Base-by-base conservation (phyloP, 2,888 invertebrate genomes). In the Acleris cristana region DNA sequence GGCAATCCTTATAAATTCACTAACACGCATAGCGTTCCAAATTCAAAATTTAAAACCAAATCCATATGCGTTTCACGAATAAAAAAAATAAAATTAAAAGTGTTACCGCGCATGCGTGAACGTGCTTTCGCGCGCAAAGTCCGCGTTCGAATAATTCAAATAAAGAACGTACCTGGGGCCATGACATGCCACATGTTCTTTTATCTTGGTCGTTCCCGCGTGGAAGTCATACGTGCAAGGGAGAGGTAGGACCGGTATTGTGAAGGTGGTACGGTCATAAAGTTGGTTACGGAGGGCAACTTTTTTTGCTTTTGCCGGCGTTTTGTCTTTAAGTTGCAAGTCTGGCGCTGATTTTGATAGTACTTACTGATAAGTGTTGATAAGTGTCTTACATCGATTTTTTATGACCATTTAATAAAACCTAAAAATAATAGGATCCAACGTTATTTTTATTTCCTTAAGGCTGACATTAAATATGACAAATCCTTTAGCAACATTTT, bases 81-180 rank as follows among this genome's bases (percentile, higher is more conserved):
- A 53, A 52, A 61, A 61, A 57, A 30, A 49, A 48, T 14, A 7
- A 45, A 61, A 49, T 45, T 56, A 52, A 61, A 52, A 75, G 72
- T 3, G 12, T 12, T 40, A 79, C 71, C 76, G 82, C 84, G 82
- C 80, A 81, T 74, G 79, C 77, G 76, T 79, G 73, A 72, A 76
- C 89, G 92, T 90, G 87, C 86, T 84, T 88, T 86, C 89, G 86
- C 90, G 92, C 90, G 89, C 83, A 87, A 88, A 86, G 90, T 85
- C 84, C 83, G 87, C 87, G 86, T 87, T 87, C 86, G 89, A 92
- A 89, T 92, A 90, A 79, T 83, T 84, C 76, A 78, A 80, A 80
- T 79, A 78, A 80, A 73, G 76, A 81, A 77, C 81, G 82, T 86
- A 91, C 91, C 90, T 90, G 91, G 86, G 86, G 85, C 79, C 79